Evolutionary conservation across 64 coral and sea anemone genomes (phyloP), one percentile per base, ranked within the genome.

Genomic region (Stylophora pistillata): DNA sequence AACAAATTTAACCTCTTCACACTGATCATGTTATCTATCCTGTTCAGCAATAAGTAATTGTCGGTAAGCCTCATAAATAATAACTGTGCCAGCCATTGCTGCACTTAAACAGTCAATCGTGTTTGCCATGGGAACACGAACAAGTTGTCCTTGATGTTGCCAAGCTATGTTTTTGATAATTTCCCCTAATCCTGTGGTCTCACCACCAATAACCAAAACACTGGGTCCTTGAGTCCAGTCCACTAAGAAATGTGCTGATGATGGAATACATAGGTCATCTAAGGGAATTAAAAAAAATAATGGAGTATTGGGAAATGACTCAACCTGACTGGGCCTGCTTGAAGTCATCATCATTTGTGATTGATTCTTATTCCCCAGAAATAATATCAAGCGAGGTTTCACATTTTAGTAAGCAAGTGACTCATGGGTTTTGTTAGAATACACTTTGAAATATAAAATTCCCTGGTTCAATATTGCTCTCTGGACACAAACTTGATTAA

Each of bases 31-130:
- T 66, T 66, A 25, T 64, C 18, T 25, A 33, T 7, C 17, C 37
- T 65, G 78, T 18, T 30, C 17, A 23, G 78, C 16, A 21, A 32
- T 33, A 30, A 82, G 34, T 30, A 72, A 79, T 78, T 95, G 93
- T 79, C 93, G 91, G 26, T 87, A 63, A 26, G 76, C 88, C 77
- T 95, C 93, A 72, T 95, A 95, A 87, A 95, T 86, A 56, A 95
- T 91, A 16, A 95, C 75, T 76, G 88, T 91, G 13, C 81, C 93
- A 23, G 93, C 82, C 28, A 86, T 56, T 64, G 81, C 93, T 74
- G 93, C 93, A 91, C 93, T 95, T 37, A 95, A 60, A 87, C 93
- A 91, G 57, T 95, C 93, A 32, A 95, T 62, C 47, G 78, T 56
- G 56, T 18, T 66, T 37, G 74, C 83, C 88, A 91, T 95, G 17